A percentile compares a stretch with the other conserved stretches of the same genome.
Evolutionary conservation across 2,888 invertebrate genomes (phyloP).

Genomic region (Hecatera dysodea): DNA sequence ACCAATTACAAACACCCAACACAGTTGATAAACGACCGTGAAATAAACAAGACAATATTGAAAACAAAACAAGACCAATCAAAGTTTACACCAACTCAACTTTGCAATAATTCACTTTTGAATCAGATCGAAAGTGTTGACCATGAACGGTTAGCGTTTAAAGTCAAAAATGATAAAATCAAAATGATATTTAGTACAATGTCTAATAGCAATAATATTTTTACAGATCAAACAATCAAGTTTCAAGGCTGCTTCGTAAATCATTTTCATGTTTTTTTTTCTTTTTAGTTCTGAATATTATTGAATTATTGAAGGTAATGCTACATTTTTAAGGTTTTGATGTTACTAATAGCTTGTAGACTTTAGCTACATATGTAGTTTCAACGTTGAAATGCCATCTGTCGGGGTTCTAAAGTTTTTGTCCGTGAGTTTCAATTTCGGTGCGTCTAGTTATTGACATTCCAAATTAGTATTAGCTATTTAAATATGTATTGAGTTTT

Average conservation of each 20-base stretch:
- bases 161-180: conserved; percentile 64
- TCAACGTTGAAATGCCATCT: not conserved
- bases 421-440: not conserved
- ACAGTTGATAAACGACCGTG: conserved; percentile 7
- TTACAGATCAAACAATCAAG: conserved; percentile 42
- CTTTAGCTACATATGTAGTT: too few relatives aligned
- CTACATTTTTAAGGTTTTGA: conserved; percentile 9
- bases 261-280: conserved; percentile 29
- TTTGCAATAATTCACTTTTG: conserved; percentile 28
- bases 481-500: not conserved
- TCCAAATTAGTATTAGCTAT: conserved; percentile 1
- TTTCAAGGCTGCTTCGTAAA: conserved; percentile 49
- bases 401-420: not conserved
- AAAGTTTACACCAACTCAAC: conserved; percentile 42
- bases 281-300: conserved; percentile 45
- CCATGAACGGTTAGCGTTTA: conserved; percentile 49
- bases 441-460: not conserved
- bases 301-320: conserved; percentile 32
- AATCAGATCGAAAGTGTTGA: conserved; percentile 58
- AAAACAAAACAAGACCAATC: conserved; percentile 38
- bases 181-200: conserved; percentile 40
- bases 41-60: conserved; percentile 32
- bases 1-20: not conserved
- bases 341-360: not conserved
- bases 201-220: conserved; percentile 49